A percentile compares a stretch with the other conserved stretches of the same genome.
Conservation (phyloP, 1,140 invertebrate genomes). For the Tribolium castaneum region DNA sequence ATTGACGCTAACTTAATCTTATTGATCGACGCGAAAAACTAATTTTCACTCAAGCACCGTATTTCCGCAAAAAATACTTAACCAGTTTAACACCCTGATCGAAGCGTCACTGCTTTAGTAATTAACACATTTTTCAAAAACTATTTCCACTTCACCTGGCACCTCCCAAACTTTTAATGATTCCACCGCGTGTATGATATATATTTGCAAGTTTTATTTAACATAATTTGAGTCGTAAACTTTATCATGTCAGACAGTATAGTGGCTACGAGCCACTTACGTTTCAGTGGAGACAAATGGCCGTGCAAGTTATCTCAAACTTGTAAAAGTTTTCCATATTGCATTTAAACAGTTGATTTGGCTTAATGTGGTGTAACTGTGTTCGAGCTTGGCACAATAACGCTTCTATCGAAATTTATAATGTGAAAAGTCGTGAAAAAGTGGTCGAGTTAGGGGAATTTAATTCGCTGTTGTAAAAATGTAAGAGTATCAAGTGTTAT, state of each 20-base stretch:
- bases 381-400: neutral
- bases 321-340: neutral
- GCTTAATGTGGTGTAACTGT: neutral
- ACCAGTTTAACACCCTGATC: neutral
- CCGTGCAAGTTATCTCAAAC: neutral
- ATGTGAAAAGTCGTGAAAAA: slow-evolving; percentile 18
- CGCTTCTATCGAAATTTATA: neutral
- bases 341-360: neutral
- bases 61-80: neutral
- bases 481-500: slow-evolving; percentile 56
- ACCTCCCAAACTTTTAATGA: neutral
- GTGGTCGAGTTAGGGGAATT: slow-evolving; percentile 11
- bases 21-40: slow-evolving; percentile 12
- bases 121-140: neutral
- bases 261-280: neutral
- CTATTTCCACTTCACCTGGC: neutral
- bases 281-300: neutral
- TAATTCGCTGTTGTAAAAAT: slow-evolving; percentile 25
- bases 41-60: neutral
- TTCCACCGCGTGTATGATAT: neutral
- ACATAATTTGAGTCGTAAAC: neutral
- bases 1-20: neutral
- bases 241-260: neutral
- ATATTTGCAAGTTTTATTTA: neutral
- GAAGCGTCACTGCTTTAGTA: neutral